Conservation (phyloP, 2,113 vertebrate genomes). For the Butorides virescens region DNA sequence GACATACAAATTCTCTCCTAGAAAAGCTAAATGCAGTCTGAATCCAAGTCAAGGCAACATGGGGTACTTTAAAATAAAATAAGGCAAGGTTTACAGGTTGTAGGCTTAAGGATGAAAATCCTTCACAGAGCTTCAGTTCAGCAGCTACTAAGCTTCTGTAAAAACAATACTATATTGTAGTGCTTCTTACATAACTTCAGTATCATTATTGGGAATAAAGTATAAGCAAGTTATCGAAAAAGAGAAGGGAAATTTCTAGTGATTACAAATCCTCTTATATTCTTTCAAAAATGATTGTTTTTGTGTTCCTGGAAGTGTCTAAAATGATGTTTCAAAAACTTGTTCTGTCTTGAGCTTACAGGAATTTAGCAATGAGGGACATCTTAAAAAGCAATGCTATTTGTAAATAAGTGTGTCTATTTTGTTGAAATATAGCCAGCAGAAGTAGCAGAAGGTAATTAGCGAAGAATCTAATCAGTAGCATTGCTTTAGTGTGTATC, state of each 20-base stretch:
- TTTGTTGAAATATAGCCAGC: constrained; percentile 47
- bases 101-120: not conserved
- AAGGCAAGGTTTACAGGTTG: not conserved
- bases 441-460: constrained; percentile 66
- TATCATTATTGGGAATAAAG: not conserved
- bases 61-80: not conserved
- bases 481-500: constrained; percentile 54
- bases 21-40: not conserved
- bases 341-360: not conserved
- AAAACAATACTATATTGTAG: not conserved
- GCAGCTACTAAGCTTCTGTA: not conserved
- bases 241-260: not conserved
- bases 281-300: not conserved
- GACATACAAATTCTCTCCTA: not conserved
- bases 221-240: not conserved
- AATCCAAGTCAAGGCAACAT: not conserved
- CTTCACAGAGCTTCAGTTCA: not conserved
- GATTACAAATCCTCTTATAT: not conserved
- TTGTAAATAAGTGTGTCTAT: constrained; percentile 39
- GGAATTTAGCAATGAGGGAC: not conserved
- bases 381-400: constrained; percentile 17
- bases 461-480: constrained; percentile 65
- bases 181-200: not conserved
- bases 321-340: not conserved
- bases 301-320: not conserved